Conservation (phyloP, 2,113 vertebrate genomes). For the Xiphophorus couchianus region DNA sequence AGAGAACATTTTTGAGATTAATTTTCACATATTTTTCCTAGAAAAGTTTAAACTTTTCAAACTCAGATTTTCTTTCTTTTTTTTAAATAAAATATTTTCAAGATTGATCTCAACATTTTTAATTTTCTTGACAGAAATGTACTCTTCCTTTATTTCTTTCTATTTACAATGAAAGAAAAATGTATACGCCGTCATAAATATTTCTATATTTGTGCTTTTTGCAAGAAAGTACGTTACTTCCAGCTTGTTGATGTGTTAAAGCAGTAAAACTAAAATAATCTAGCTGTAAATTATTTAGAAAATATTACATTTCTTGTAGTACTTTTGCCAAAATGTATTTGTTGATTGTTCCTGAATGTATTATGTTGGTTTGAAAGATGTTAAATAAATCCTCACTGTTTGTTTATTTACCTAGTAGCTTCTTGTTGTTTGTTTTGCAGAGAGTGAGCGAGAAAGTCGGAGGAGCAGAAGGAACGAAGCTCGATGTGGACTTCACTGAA, state of each 20-base stretch:
- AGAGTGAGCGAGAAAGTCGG: slow-evolving; percentile 97
- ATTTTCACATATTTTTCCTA: too few species aligned
- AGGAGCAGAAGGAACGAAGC: slow-evolving; percentile 94
- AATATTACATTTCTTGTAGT: not conserved
- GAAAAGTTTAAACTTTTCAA: too few species aligned
- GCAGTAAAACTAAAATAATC: not conserved
- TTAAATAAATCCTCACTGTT: not conserved
- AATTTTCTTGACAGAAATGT: too few species aligned
- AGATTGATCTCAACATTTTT: too few species aligned
- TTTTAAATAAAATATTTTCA: too few species aligned
- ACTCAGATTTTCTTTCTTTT: too few species aligned
- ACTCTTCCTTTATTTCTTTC: too few species aligned
- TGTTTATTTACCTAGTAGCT: not conserved
- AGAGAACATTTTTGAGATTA: too few species aligned
- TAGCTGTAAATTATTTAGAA: not conserved
- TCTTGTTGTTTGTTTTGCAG: slow-evolving; percentile 73
- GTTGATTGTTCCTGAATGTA: not conserved
- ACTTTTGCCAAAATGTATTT: not conserved
- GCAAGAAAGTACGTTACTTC: not conserved
- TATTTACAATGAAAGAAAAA: too few species aligned
- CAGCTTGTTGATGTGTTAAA: not conserved
- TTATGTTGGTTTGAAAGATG: not conserved
- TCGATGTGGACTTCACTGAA: slow-evolving; percentile 95
- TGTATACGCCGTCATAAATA: too few species aligned
- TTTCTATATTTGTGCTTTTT: slow-evolving; percentile 7